Evolutionary conservation across 2,888 invertebrate genomes (phyloP), one percentile per base, ranked within the genome.

Genomic region (Stratiomys singularior): DNA sequence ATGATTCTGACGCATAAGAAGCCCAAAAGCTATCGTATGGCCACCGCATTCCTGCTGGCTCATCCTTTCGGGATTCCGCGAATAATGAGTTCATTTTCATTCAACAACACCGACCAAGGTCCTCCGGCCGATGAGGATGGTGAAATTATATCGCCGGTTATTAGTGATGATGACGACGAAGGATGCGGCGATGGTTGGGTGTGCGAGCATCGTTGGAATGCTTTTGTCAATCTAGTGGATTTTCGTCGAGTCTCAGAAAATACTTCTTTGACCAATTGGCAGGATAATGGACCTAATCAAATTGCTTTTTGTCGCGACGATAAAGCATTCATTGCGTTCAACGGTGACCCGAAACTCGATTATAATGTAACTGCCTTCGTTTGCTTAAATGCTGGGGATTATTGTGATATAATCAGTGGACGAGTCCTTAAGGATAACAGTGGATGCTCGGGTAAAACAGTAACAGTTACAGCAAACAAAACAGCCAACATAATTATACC

Each of bases 11-110:
- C 85, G 7, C 83, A 87, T 82, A 85, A 86, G 76, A 79, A 82
- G 7, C 77, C 86, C 0, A 85, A 84, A 76, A 82, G 82, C 76
- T 88, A 87, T 82, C 88, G 86, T 83, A 85, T 81, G 85, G 90
- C 90, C 0, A 87, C 85, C 5, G 89, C 89, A n/a, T 92, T 90
- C 85, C 90, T 89, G 87, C 66, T 96, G 85, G 94, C 95, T 0
- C 93, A 93, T 89, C 92, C 93, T 0, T 94, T 94, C 82, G 93
- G 93, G 0, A 88, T 90, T 78, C 91, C 94, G 0, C 90, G 93
- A 78, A 87, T 96, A 78, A 95, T 97, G 93, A 95, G 95, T 83
- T 95, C 95, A 82, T 96, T 90, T 84, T 87, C 84, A 52, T 96
- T 95, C 87, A 83, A 85, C 0, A 81, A 89, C 47, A 64, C 46